Evolutionary conservation across 2,888 invertebrate species (phyloP), one percentile per base, ranked within the genome.

Genomic region (Cloeon dipterum): DNA sequence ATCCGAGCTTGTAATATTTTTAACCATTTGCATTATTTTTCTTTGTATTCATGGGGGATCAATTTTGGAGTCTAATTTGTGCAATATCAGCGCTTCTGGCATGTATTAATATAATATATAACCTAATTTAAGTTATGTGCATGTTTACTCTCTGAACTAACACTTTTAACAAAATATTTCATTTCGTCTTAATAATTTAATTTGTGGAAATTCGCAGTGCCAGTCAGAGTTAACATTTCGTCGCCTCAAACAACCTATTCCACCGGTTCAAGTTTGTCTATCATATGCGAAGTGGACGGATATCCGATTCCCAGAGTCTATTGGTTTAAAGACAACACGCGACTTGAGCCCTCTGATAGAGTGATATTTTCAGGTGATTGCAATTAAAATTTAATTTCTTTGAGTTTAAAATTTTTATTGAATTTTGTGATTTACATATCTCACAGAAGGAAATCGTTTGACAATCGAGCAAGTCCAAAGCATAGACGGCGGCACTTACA

Each of bases 241-340:
- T 52, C 68, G 40, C 61, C 63, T 34, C 57, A 59, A 43, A 61
- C 61, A n/a, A 61, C 58, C 36, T 69, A 71, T 53, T 61, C 66
- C 3, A 63, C 68, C 32, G 79, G 77, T 40, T 63, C 68, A 20
- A 72, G 74, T 46, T 62, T 86, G 45, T 65, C 61, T 29, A 62
- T 88, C 42, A 66, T 65, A 11, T 88, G 86, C 51, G 67, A 69
- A 21, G 76, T 79, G 32, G 71, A 73, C 44, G 85, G 86, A 3
- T 72, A 71, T 55, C 85, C 85, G 1, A 57, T 61, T 38, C 83
- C 85, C 3, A 61, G 63, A 43, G 75, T 86, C 3, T 59, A 66
- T 40, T 91, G 89, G 89, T 76, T 68, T 53, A 85, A 82, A 56
- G 74, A 88, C 51, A 68, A 71, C 33, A 54, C 56, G 20, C 61